Base-by-base conservation (phyloP, 2,797 vertebrate genomes). In the Chanos chanos region DNA sequence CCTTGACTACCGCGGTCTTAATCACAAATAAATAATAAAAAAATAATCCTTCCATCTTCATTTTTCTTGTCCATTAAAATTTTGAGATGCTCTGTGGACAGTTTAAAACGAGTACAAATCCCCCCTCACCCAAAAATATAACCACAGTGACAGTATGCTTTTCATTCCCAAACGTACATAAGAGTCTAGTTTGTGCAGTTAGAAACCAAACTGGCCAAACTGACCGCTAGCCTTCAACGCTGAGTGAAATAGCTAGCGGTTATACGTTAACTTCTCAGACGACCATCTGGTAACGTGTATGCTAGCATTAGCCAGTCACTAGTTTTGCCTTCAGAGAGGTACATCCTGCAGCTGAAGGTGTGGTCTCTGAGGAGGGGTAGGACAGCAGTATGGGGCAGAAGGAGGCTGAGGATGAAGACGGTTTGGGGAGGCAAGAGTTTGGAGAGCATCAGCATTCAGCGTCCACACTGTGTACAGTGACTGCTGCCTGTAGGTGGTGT, bases 21-120 rank as follows among this genome's bases (percentile, higher is more conserved):
- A 41, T 49, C 37, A 51, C 39, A 84, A 98, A 99, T 99, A 99
- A 99, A 98, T 98, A 99, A 93, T 97, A 99, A 92, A 98, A 99
- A 97, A 97, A 97, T 95, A 97, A 92, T 92, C 81, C 88, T 93
- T 92, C 92, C 76, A 75, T 79, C 68, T 79, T 82, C 53, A 77
- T 54, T 60, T 33, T 59, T 81, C 74, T 61, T 70, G 54, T 71
- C 57, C 64, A 50, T 49, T 86, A 88, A 85, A 91, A 92, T 85
- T 80, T 75, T 66, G 75, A 91, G 87, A 87, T 85, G 88, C 80
- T 83, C 82, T 71, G 76, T 82, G 76, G 81, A 57, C 54, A 39
- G 70, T 71, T 66, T 71, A 61, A 28, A 67, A 71, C 27, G 62
- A 75, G 68, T 78, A 68, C 69, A 68, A 48, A 74, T 51, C 56